Base-by-base conservation (phyloP, 2,113 vertebrate genomes). In the Cricetomys ansorgei region DNA sequence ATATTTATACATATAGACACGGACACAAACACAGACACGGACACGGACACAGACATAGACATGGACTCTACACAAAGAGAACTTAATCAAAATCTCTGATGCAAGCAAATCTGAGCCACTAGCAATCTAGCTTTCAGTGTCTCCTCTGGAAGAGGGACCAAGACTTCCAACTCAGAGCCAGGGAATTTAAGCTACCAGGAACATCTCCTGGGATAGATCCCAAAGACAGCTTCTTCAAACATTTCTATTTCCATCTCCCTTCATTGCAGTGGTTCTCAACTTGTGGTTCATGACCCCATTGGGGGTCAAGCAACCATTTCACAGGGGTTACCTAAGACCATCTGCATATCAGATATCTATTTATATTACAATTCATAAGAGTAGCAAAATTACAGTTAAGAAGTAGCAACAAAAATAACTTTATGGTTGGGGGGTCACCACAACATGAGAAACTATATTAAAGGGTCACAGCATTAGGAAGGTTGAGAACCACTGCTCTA, bases 121-220 rank as follows among this genome's bases (percentile, higher is more conserved):
- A 64, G 67, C 34, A 87, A 48, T 94, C 13, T 2, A 85, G 11
- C 62, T 89, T 96, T n/a, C 89, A 97, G 37, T 57, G 77, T 83
- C 96, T 94, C 84, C 31, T 40, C 67, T 10, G 4, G 48, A 95
- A 95, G 12, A 91, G 23, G 50, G 25, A 90, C 25, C 23, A 50
- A 0, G 5, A 9, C 27, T 94, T 92, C 34, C 37, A 92, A 34
- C 37, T 89, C 13, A 80, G 89, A 94, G n/a, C 37, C 48, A 93
- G 87, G 69, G 40, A 77, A 17, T 25, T 5, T 43, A 67, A 93
- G 59, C 73, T 45, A 65, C 69, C 45, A 45, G 50, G 69, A 89
- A 80, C 11, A 15, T 40, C 15, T 15, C 11, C 1, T 37, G 40
- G 69, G 53, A 94, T 62, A 94, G 23, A 88, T 11, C 80, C 0